A percentile compares a stretch with the other conserved stretches of the same genome.
These are phyloP conservation scores for Tetheella fluctuosa DNA, from an alignment of 2,888 invertebrate genomes.

Conservation along the genomic window DNA sequence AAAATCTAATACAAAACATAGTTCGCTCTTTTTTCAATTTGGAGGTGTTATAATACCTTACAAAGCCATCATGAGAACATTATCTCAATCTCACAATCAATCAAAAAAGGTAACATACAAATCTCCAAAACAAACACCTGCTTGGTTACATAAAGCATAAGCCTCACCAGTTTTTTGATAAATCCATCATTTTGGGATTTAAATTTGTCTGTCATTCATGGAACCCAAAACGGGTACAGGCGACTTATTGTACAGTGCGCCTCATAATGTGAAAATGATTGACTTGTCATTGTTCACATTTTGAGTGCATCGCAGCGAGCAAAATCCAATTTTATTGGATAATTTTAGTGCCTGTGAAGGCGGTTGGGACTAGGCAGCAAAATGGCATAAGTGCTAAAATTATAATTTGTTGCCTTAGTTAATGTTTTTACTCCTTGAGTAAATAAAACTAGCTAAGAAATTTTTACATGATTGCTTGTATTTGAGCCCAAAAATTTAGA, in stretches of 20 bases:
- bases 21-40: neutral
- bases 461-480: no score
- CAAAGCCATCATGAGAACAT: neutral
- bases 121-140: conserved; percentile 29
- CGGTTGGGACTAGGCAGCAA: conserved; percentile 31
- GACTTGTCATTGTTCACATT: conserved; percentile 45
- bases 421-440: neutral
- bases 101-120: conserved; percentile 22
- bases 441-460: neutral
- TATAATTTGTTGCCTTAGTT: conserved; percentile 5
- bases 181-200: conserved; percentile 72
- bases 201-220: conserved; percentile 60
- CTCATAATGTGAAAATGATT: conserved; percentile 53
- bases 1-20: no score
- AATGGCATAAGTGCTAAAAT: conserved; percentile 27
- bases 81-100: conserved; percentile 41
- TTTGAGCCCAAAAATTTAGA: no score
- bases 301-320: conserved; percentile 47
- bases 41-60: neutral
- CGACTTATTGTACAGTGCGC: conserved; percentile 32
- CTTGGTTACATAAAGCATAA: conserved; percentile 30
- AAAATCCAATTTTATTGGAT: conserved; percentile 70
- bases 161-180: conserved; percentile 34
- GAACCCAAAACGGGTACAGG: conserved; percentile 22
- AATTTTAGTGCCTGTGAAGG: conserved; percentile 61